Base-by-base conservation (phyloP, 2,888 invertebrate species). In the Chrysotoxum bicinctum region DNA sequence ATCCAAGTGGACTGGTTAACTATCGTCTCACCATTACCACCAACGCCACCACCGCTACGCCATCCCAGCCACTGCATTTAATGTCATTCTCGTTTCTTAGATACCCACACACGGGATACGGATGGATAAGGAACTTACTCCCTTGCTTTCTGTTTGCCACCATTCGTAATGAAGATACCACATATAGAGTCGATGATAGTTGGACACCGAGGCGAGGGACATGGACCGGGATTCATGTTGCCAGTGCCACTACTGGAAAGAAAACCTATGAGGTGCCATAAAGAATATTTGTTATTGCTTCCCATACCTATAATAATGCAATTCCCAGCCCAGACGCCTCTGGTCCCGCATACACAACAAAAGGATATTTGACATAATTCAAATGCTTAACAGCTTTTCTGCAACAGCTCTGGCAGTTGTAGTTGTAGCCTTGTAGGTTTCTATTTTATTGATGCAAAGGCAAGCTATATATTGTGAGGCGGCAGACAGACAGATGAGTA, bases 281-380 rank as follows among this genome's bases (percentile, higher is more conserved):
- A 85, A 85, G 80, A 85, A 85, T 85, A 85, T 85, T 80, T 76
- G 74, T 85, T 85, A 85, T 85, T 62, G 79, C 84, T 69, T 69
- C 69, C 37, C 68, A 54, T 43, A 35, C 40, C 68, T 52, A 56
- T 35, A n/a, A 48, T 40, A 79, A 75, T 76, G 74, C 78, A 84
- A 74, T 83, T 70, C 48, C 37, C 62, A 78, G 78, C 48, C 37
- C 62, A 78, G 78, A 84, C 74, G 75, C 84, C 74, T 70, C 23
- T 35, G 70, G 74, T 58, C 58, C 54, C 74, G 79, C 68, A n/a
- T n/a, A 56, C 23, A 83, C 68, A 76, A 80, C 79, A 79, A 79
- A 79, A 72, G 84, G 76, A 85, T 72, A 37, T 85, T 80, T 80
- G 84, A 76, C 84, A 80, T 85, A 80, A 85, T 85, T 85, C 84